Conservation (phyloP, 2,113 vertebrate genomes). For the Corydoras maculifer region DNA sequence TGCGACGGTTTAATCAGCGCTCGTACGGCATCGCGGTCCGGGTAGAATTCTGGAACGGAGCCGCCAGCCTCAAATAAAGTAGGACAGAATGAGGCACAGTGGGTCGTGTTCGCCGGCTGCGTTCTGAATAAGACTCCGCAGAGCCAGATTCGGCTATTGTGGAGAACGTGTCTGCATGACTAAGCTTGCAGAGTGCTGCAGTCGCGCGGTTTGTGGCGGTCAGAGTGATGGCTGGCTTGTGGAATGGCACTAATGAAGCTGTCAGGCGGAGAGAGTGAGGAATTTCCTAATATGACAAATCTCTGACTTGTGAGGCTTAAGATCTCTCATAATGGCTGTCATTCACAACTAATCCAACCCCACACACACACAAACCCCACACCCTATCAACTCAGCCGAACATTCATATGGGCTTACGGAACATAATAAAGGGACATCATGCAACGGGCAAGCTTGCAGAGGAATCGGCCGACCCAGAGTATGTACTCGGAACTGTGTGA, state of each 20-base stretch:
- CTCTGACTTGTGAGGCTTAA: no score
- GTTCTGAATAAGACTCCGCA: background rate
- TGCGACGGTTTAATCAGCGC: no score
- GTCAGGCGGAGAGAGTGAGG: slow-evolving; percentile 6
- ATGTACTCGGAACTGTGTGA: no score
- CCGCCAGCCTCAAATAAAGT: background rate
- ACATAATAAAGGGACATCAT: no score
- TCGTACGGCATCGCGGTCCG: background rate
- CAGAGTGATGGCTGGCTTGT: slow-evolving; percentile 16
- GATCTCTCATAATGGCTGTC: no score
- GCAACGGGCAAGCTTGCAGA: no score
- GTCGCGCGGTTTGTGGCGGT: slow-evolving; percentile 17
- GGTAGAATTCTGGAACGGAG: background rate
- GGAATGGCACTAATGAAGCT: slow-evolving; percentile 36
- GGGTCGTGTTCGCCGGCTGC: background rate
- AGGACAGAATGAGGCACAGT: slow-evolving; percentile 1
- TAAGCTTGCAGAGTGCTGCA: slow-evolving; percentile 1
- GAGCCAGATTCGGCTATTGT: background rate
- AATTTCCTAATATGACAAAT: slow-evolving; percentile 19
- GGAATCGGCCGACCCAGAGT: no score
- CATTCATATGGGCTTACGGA: no score
- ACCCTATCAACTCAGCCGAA: no score
- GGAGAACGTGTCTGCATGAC: background rate
- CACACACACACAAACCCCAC: no score
- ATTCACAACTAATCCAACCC: no score